Evolutionary conservation across 2,888 invertebrate species (phyloP), one percentile per base, ranked within the genome.

Genomic region (Chorisops tibialis): DNA sequence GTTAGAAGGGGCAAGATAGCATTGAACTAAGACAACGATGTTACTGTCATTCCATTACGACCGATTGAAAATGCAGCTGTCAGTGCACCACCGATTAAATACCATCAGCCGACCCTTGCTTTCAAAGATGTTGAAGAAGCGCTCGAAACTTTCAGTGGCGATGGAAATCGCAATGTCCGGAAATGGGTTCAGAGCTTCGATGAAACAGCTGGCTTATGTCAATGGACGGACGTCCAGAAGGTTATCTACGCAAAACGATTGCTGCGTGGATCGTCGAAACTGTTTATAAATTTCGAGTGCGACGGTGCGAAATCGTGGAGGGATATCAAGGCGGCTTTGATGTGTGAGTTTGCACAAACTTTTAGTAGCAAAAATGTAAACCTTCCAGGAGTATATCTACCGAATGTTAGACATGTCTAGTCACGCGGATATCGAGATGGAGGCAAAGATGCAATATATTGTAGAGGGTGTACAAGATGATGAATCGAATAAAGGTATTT

Each of bases 331-430:
- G 16, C 38, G 48, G 51, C 38, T 16, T 35, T 64, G 12, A n/a
- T 22, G 14, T 16, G 35, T 12, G 58, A 64, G 39, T 64, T 64
- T 52, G 45, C 30, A 43, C 3, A 38, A n/a, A 50, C 61, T 6
- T 4, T 49, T 3, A 56, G 49, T 16, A 63, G 58, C 19, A 52
- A 54, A 48, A 37, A 43, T 11, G 43, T 61, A 7, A 43, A 22
- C 50, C 1, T 61, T 39, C 12, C 41, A 58, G 19, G 59, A 48
- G n/a, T 64, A 58, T 14, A 14, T 64, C 3, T 56, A 61, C 39
- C 48, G 41, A 19, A 48, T 64, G 12, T 24, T 54, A 7, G 63
- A 72, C 65, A 68, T 72, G 30, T 71, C 67, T 21, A 68, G 66
- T 52, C 63, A 69, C 39, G 69, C 64, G 0, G 64, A 64, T 12